Evolutionary conservation across 2,797 vertebrate genomes (phyloP).

Genomic region (Echiichthys vipera): DNA sequence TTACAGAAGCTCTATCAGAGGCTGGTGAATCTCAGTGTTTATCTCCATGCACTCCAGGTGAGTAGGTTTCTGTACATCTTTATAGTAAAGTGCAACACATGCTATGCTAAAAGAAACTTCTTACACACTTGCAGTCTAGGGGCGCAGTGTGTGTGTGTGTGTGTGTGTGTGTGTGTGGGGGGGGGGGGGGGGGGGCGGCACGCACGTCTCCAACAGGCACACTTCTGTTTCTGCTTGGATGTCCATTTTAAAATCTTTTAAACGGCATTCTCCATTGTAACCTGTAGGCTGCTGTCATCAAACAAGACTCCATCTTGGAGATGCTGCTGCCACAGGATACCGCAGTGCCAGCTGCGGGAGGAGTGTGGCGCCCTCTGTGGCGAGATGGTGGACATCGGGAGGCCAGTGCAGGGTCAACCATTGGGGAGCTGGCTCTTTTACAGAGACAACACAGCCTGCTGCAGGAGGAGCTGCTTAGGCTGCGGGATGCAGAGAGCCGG

Average conservation of each 20-base stretch:
- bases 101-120: too few relatives aligned
- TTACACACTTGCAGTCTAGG: too few relatives aligned
- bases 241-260: not conserved
- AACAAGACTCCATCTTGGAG: slow-evolving; percentile 90
- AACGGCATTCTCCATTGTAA: not conserved
- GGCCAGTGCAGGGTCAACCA: slow-evolving; percentile 65
- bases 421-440: slow-evolving; percentile 86
- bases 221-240: not conserved
- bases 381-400: slow-evolving; percentile 73
- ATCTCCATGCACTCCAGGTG: slow-evolving; percentile 91
- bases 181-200: too few relatives aligned
- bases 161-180: too few relatives aligned
- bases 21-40: slow-evolving; percentile 86
- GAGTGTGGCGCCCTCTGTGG: slow-evolving; percentile 78
- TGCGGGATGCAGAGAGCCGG: slow-evolving; percentile 79
- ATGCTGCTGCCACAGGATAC: slow-evolving; percentile 71
- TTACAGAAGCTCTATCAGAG: slow-evolving; percentile 88
- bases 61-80: slow-evolving; percentile 29
- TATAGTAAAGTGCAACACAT: not conserved
- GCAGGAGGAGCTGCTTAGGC: slow-evolving; percentile 89
- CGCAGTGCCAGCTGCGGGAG: slow-evolving; percentile 9
- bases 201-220: not conserved
- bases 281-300: slow-evolving; percentile 85
- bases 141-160: too few relatives aligned
- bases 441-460: slow-evolving; percentile 88